These are phyloP conservation scores for Oscheius sp. DNA, from an alignment of 1,140 invertebrate species.

Conservation along the genomic window DNA sequence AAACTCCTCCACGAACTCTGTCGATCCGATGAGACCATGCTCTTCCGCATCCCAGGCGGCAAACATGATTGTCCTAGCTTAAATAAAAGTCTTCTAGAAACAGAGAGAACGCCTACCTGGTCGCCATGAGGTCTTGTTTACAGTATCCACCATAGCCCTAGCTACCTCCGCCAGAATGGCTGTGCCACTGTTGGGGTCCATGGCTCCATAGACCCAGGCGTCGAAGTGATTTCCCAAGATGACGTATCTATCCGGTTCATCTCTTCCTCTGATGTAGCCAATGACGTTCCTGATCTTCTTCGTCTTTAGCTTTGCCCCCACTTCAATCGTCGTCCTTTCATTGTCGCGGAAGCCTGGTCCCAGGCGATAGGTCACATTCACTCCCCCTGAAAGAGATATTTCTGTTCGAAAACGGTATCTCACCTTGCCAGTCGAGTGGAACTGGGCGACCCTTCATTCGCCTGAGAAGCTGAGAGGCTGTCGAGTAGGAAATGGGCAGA, in stretches of 20 bases:
- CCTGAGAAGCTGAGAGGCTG: conserved; percentile 51
- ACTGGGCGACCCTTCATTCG: conserved; percentile 43
- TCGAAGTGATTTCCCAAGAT: conserved; percentile 67
- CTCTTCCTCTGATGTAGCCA: conserved; percentile 36
- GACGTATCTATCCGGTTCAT: conserved; percentile 64
- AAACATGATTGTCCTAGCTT: conserved; percentile 55
- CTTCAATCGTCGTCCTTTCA: conserved; percentile 46
- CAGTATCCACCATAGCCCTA: conserved; percentile 62
- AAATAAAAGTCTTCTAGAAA: not conserved
- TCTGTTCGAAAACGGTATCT: not conserved
- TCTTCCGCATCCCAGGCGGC: conserved; percentile 67
- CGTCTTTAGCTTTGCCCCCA: conserved; percentile 28
- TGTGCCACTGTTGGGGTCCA: conserved; percentile 62
- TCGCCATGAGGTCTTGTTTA: conserved; percentile 61
- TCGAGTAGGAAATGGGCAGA: conserved; percentile 54
- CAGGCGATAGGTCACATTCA: conserved; percentile 58
- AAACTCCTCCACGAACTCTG: conserved; percentile 59
- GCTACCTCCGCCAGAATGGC: conserved; percentile 66
- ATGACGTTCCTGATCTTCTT: conserved; percentile 38
- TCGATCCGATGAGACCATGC: conserved; percentile 63
- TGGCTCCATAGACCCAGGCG: conserved; percentile 64
- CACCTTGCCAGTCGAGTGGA: conserved; percentile 56
- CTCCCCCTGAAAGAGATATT: not conserved
- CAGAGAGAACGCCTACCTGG: conserved; percentile 53
- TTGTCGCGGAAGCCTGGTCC: conserved; percentile 45